phyloP scores from a whole-genome alignment of 1,140 invertebrate species.

The Episyrphus balteatus region DNA sequence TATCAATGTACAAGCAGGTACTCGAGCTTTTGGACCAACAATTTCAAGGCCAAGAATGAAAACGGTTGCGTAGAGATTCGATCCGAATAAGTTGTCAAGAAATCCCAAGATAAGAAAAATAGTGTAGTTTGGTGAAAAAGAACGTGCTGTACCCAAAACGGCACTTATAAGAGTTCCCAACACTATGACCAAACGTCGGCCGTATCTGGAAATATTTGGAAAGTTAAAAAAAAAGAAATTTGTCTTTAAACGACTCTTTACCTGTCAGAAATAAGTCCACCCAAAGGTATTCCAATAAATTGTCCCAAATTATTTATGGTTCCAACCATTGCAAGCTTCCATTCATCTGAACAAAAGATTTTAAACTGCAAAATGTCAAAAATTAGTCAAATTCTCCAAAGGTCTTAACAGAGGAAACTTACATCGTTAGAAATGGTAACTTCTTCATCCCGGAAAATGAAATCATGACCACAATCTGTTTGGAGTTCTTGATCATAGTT shows the following conservation, averaged over 20 bases:
- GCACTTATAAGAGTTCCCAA: constrained; percentile 44
- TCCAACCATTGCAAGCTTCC: constrained; percentile 58
- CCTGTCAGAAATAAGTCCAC: constrained; percentile 58
- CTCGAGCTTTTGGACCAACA: constrained; percentile 59
- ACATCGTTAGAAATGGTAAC: constrained; percentile 30
- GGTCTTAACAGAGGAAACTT: constrained; percentile 2
- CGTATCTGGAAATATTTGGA: constrained; percentile 49
- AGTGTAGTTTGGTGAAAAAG: constrained; percentile 51
- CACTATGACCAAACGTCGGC: constrained; percentile 50
- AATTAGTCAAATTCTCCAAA: no score
- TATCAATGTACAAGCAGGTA: constrained; percentile 59
- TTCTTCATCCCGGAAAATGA: constrained; percentile 23
- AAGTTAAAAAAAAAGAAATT: no score
- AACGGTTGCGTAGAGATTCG: constrained; percentile 50
- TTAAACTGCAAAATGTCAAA: constrained; percentile 38
- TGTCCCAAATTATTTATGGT: constrained; percentile 61
- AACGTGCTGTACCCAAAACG: constrained; percentile 48
- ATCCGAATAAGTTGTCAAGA: constrained; percentile 46
- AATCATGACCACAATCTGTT: constrained; percentile 17
- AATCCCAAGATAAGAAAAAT: constrained; percentile 54
- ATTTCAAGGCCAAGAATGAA: constrained; percentile 62
- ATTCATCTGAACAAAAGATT: constrained; percentile 47
- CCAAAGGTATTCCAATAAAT: constrained; percentile 54
- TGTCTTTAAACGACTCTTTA: constrained; percentile 15
- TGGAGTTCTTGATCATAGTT: constrained; percentile 33